phyloP scores from a whole-genome alignment of 2,797 vertebrate species.

The Enteromius trimaculatus region DNA sequence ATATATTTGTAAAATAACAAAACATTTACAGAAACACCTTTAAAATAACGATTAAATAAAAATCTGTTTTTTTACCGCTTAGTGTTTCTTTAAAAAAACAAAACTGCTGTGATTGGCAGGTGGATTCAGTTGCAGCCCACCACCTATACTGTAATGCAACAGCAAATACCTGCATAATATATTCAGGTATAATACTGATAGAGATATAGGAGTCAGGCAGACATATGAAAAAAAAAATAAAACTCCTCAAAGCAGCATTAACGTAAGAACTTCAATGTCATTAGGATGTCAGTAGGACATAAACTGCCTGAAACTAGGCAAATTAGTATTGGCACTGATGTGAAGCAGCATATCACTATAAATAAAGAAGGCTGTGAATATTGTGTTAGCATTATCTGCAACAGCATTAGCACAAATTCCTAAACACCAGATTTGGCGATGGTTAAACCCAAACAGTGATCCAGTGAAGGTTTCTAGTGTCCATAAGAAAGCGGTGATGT shows the following conservation, averaged over 20 bases:
- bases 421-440: constrained; percentile 41
- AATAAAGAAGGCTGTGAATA: constrained; percentile 33
- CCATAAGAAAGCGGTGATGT: constrained; percentile 57
- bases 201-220: constrained; percentile 17
- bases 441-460: constrained; percentile 12
- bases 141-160: constrained; percentile 24
- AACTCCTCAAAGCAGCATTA: neutral
- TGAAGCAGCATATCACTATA: constrained; percentile 50
- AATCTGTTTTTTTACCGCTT: neutral
- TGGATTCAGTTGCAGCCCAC: constrained; percentile 15
- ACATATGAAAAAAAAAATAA: neutral
- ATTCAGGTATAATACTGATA: constrained; percentile 53
- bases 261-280: constrained; percentile 21
- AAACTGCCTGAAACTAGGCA: constrained; percentile 21
- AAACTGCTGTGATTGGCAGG: constrained; percentile 23
- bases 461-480: constrained; percentile 37
- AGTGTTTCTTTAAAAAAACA: constrained; percentile 14
- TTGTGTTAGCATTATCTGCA: constrained; percentile 20
- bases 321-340: constrained; percentile 54
- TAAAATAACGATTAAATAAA: constrained; percentile 25
- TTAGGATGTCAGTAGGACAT: constrained; percentile 16
- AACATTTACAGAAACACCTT: constrained; percentile 14
- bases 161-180: constrained; percentile 37
- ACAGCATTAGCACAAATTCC: constrained; percentile 13
- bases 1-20: neutral